Evolutionary conservation across 1,140 invertebrate species (phyloP), one percentile per base, ranked within the genome.

Genomic region (Dolichoris vasculosae): DNA sequence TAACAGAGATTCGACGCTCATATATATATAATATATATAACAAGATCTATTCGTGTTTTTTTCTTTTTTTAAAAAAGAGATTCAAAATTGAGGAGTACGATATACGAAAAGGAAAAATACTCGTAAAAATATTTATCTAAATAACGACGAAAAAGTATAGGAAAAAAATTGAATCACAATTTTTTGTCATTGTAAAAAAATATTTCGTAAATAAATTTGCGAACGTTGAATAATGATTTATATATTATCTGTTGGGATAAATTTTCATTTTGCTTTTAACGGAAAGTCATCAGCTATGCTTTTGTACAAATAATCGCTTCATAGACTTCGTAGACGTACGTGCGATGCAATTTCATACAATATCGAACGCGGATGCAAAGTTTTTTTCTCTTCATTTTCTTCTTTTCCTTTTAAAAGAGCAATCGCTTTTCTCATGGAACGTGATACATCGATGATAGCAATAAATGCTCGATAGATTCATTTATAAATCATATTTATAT

Each of bases 1-100:
- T 88, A 89, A 89, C 86, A 87, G 87, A 88, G 88, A 89, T 88
- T 89, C 86, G 79, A 84, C 87, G 84, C 69, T 88, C 67, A 86
- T 83, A 86, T 82, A 86, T 85, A 87, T 81, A 87, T 77, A 87
- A 82, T 77, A 86, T 82, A 85, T 85, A 82, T 82, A 78, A 86
- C 75, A 83, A 86, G 81, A 86, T 80, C 64, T 86, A 86, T 82
- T 77, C 71, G 38, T 64, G 59, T 67, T 79, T 46, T 76, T 55
- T 77, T 79, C 35, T 69, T 67, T 78, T 84, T 51, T 32, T 67
- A n/a, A 79, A 84, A 84, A 63, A 85, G 48, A 81, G 46, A 81
- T 73, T 81, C 67, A 35, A 81, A 81, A 71, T 69, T 79, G 76
- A 84, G 83, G 83, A 84, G 83, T 71, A 79, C 83, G 76, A 79